phyloP scores from a whole-genome alignment of 2,797 vertebrate genomes.

The Onychomys torridus region DNA sequence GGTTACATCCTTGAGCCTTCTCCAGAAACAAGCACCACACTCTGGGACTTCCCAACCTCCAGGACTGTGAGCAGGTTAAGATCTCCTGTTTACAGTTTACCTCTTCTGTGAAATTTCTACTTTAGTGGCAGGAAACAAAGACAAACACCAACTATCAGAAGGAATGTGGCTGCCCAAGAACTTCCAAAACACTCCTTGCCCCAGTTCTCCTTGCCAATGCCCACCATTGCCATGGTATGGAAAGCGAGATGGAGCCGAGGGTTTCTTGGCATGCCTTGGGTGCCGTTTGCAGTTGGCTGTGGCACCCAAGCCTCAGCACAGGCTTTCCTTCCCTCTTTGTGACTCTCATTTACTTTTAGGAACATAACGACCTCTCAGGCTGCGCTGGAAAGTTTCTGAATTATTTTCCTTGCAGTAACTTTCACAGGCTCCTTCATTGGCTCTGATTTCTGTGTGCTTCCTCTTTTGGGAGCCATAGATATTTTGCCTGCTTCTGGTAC shows the following conservation, averaged over 20 bases:
- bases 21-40: not conserved
- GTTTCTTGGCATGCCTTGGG: not conserved
- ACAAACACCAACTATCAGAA: not conserved
- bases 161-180: not conserved
- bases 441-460: slow-evolving; percentile 41
- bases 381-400: slow-evolving; percentile 25
- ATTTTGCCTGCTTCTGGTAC: slow-evolving; percentile 20
- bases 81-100: not conserved
- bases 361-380: not conserved
- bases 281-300: not conserved
- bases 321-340: slow-evolving; percentile 2
- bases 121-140: not conserved
- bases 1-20: not conserved
- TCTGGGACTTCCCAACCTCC: not conserved
- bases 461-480: slow-evolving; percentile 37
- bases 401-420: slow-evolving; percentile 37
- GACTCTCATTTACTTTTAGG: slow-evolving; percentile 52
- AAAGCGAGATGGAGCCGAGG: not conserved
- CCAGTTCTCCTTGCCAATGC: not conserved
- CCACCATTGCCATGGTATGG: not conserved
- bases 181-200: no score
- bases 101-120: not conserved
- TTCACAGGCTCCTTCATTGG: slow-evolving; percentile 37
- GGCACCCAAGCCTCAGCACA: not conserved
- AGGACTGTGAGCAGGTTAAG: not conserved